phyloP scores from a whole-genome alignment of 2,113 vertebrate species.

The Strix aluco region DNA sequence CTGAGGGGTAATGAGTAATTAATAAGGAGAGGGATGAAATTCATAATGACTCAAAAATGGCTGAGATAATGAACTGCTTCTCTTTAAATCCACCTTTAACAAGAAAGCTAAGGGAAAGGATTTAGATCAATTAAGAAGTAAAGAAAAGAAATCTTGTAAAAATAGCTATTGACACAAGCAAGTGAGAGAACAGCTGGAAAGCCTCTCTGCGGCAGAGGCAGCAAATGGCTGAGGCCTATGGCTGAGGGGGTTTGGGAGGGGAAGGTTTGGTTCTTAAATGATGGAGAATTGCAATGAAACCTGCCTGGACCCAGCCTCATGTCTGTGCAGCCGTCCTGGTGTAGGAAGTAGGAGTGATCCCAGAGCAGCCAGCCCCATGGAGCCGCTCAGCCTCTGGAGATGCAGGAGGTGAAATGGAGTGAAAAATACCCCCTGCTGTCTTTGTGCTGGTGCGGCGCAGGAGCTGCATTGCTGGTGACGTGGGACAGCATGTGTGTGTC shows the following conservation, averaged over 20 bases:
- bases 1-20: constrained; percentile 62
- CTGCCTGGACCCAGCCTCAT: rapidly evolving
- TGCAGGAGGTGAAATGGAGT: not conserved
- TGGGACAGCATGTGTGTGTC: not conserved
- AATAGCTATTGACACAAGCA: constrained; percentile 48
- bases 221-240: not conserved
- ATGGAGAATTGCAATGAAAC: not conserved
- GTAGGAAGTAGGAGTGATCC: not conserved
- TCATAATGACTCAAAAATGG: constrained; percentile 60
- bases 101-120: constrained; percentile 70
- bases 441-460: rapidly evolving
- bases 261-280: not conserved
- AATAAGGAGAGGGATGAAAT: constrained; percentile 62
- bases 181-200: not conserved
- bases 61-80: constrained; percentile 64
- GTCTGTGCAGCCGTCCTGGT: rapidly evolving
- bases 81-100: constrained; percentile 74
- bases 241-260: not conserved
- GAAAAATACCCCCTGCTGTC: not conserved
- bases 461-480: not conserved
- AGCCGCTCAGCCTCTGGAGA: not conserved
- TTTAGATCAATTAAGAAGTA: constrained; percentile 71
- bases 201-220: not conserved
- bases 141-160: constrained; percentile 54
- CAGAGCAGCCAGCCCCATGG: rapidly evolving